Percentiles rank a stretch among this genome's conserved stretches.
These are phyloP conservation scores for Podarcis muralis DNA, from an alignment of 2,113 vertebrate genomes.

Conservation along the genomic window DNA sequence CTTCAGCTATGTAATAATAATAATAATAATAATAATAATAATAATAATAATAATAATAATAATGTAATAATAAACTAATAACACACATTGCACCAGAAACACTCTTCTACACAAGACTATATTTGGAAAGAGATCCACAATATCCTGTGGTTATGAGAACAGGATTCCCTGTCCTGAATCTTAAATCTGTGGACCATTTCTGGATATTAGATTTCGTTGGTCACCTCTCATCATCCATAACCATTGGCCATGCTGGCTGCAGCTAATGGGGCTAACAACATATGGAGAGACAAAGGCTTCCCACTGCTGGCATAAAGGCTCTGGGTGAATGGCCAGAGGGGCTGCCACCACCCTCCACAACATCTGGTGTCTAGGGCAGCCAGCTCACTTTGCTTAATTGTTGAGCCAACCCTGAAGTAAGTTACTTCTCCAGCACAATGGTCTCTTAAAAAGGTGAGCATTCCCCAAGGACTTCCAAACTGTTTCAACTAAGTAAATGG, in stretches of 20 bases:
- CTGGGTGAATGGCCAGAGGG: background rate
- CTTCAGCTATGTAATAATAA: background rate
- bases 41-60: background rate
- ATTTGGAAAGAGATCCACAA: background rate
- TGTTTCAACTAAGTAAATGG: slow-evolving; percentile 7
- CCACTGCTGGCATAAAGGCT: background rate
- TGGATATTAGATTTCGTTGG: no score
- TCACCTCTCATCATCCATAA: no score
- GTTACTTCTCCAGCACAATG: background rate
- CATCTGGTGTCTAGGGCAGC: background rate
- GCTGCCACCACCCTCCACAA: background rate
- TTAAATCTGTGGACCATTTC: background rate
- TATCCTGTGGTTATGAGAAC: background rate
- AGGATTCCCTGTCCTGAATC: background rate
- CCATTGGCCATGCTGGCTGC: no score
- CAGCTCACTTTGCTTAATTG: background rate
- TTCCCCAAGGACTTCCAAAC: slow-evolving; percentile 50
- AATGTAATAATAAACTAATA: no score
- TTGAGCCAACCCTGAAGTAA: background rate
- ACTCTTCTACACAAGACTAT: background rate
- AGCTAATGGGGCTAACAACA: background rate
- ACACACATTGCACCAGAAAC: background rate
- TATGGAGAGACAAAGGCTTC: background rate
- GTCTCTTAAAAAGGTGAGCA: slow-evolving; percentile 46
- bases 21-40: no score